Percentiles rank a stretch among this genome's conserved stretches.
phyloP scores from a whole-genome alignment of 2,888 invertebrate genomes.

The Mimumesa dahlbomi region DNA sequence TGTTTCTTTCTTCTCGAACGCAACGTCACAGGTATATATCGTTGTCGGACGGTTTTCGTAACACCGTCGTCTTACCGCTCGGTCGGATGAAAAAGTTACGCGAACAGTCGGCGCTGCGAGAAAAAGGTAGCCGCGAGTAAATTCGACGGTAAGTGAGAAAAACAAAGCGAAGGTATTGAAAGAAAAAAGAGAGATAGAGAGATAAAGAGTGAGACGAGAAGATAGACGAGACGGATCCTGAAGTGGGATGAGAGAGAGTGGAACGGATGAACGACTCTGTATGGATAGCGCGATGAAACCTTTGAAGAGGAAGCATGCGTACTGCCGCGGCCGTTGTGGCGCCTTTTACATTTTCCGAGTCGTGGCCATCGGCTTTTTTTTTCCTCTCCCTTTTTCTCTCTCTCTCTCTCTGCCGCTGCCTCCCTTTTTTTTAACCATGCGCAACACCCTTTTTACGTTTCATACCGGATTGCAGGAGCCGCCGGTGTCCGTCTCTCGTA shows the following conservation, averaged over 20 bases:
- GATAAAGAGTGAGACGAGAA: constrained; percentile 35
- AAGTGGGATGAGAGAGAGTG: constrained; percentile 50
- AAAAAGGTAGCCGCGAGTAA: constrained; percentile 28
- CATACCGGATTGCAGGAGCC: too few species aligned
- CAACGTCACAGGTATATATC: too few species aligned
- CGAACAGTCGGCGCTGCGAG: constrained; percentile 24
- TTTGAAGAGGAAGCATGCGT: constrained; percentile 58
- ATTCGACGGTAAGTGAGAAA: constrained; percentile 49
- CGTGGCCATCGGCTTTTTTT: constrained; percentile 29
- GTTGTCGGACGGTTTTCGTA: too few species aligned
- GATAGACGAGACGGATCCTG: constrained; percentile 49
- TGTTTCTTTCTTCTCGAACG: too few species aligned
- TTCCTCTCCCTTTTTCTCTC: too few species aligned
- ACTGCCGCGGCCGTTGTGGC: constrained; percentile 31
- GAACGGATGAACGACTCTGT: constrained; percentile 57
- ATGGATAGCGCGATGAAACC: constrained; percentile 62
- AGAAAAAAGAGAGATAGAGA: constrained; percentile 29
- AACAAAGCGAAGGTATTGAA: constrained; percentile 44
- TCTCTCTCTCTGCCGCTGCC: too few species aligned
- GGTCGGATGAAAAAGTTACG: too few species aligned
- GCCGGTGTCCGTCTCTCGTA: too few species aligned
- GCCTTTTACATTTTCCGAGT: constrained; percentile 61
- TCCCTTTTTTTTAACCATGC: too few species aligned
- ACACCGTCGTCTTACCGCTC: too few species aligned
- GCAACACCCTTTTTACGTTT: too few species aligned